Evolutionary conservation across 2,113 vertebrate genomes (phyloP).

Genomic region (Macquaria australasica): DNA sequence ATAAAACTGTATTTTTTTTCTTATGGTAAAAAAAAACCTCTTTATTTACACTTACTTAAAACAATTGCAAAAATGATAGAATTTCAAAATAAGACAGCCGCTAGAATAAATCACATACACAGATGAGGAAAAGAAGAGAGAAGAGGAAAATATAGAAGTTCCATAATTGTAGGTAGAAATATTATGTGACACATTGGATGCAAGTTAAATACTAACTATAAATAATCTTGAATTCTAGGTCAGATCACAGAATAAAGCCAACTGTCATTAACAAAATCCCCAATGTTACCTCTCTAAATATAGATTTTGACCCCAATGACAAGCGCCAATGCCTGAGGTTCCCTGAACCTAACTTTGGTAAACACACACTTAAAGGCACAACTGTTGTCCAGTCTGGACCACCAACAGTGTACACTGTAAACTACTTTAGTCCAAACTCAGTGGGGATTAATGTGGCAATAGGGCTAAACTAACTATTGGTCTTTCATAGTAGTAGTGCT

Average conservation of each 20-base stretch:
- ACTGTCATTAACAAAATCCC: neutral
- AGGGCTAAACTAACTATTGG: neutral
- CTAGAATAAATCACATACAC: neutral
- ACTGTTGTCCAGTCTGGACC: slow-evolving; percentile 6
- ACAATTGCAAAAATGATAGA: no score
- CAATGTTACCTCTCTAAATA: neutral
- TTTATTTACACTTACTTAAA: no score
- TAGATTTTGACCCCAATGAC: neutral
- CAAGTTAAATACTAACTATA: neutral
- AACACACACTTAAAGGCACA: neutral
- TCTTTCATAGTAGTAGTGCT: neutral
- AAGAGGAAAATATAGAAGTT: neutral
- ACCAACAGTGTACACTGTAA: neutral
- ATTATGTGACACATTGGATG: neutral
- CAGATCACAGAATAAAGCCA: neutral
- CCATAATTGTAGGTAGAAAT: neutral
- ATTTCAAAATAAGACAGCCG: no score
- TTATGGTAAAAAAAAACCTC: no score
- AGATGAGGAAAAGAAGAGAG: neutral
- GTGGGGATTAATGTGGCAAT: neutral
- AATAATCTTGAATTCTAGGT: neutral
- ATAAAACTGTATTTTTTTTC: no score
- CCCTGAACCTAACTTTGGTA: neutral
- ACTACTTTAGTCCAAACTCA: neutral
- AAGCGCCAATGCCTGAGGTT: neutral